These are phyloP conservation scores for Garra rufa DNA, from an alignment of 2,113 vertebrate genomes.

Conservation along the genomic window DNA sequence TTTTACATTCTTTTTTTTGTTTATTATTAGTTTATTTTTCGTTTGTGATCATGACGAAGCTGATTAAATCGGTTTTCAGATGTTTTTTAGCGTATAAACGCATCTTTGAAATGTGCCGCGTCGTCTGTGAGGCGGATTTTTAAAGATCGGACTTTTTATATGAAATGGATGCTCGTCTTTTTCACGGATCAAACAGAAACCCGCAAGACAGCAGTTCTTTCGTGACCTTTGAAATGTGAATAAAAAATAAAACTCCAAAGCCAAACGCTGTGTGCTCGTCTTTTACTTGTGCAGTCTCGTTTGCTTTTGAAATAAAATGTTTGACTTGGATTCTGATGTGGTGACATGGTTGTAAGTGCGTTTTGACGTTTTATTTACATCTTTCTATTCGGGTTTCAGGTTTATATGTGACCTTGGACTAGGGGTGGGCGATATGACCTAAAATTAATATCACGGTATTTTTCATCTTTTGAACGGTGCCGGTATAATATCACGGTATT, in stretches of 20 bases:
- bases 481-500: too few species aligned
- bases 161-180: neutral
- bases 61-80: conserved; percentile 5
- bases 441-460: too few species aligned
- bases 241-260: conserved; percentile 29
- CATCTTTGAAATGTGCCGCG: neutral
- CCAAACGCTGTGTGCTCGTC: neutral
- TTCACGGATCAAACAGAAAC: conserved; percentile 10
- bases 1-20: neutral
- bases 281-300: neutral
- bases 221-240: conserved; percentile 49
- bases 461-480: too few species aligned
- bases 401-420: too few species aligned
- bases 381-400: neutral
- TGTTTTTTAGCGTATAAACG: conserved; percentile 12
- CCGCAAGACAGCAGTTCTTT: neutral
- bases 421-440: too few species aligned
- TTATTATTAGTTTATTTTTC: conserved; percentile 80
- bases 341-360: neutral
- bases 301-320: neutral
- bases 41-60: conserved; percentile 7
- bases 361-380: neutral
- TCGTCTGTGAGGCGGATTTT: conserved; percentile 9
- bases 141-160: conserved; percentile 21
- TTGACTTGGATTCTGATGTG: neutral